phyloP scores from a whole-genome alignment of 2,797 vertebrate genomes.

The Coluber constrictor region DNA sequence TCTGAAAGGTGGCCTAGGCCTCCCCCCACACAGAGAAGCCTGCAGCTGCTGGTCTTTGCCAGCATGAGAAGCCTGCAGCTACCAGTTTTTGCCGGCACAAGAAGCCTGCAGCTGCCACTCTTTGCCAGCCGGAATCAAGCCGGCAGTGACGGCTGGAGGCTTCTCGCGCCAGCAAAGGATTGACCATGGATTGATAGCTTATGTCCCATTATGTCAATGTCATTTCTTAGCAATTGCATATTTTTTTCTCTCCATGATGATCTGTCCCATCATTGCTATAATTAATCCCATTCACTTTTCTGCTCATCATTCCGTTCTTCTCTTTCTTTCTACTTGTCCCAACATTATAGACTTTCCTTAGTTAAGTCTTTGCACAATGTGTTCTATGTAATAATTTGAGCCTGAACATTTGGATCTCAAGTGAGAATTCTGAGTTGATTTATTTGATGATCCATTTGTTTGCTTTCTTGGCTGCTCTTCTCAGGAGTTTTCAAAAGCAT shows the following conservation, averaged over 20 bases:
- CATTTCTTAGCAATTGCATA: not conserved
- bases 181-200: not conserved
- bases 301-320: not conserved
- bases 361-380: not conserved
- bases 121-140: no score
- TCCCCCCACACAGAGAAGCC: no score
- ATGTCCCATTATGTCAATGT: not conserved
- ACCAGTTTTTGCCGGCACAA: no score
- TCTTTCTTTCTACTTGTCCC: not conserved
- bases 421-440: not conserved
- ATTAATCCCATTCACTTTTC: not conserved
- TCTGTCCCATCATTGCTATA: not conserved
- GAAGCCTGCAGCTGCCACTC: no score
- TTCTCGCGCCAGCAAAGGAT: no score
- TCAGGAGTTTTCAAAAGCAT: not conserved
- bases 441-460: not conserved
- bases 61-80: no score
- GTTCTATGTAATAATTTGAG: not conserved
- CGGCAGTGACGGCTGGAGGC: no score
- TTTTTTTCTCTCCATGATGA: not conserved
- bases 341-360: not conserved
- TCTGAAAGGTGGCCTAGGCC: no score
- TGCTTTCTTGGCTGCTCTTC: not conserved
- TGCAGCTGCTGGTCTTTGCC: no score
- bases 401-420: not conserved